phyloP scores from a whole-genome alignment of 2,888 invertebrate species.

The Tenthredo scrophulariae region DNA sequence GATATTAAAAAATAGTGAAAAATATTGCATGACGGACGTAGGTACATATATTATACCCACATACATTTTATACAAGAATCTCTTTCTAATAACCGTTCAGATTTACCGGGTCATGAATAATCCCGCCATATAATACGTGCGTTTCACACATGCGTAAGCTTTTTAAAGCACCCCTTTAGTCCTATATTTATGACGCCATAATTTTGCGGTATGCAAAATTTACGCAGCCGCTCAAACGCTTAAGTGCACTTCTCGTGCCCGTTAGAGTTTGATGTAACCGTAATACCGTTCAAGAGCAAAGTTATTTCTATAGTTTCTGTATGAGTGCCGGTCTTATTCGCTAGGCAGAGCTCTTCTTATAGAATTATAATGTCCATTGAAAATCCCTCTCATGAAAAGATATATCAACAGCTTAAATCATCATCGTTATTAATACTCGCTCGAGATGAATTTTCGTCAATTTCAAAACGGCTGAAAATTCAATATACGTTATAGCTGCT shows the following conservation, averaged over 20 bases:
- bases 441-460: not conserved
- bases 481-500: not conserved
- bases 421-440: not conserved
- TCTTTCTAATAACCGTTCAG: not conserved
- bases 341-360: not conserved
- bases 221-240: slow-evolving; percentile 33
- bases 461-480: not conserved
- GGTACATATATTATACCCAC: not conserved
- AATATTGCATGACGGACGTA: not conserved
- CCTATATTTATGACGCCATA: slow-evolving; percentile 37
- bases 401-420: not conserved
- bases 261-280: slow-evolving; percentile 25
- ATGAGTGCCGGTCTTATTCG: not conserved
- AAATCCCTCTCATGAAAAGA: not conserved
- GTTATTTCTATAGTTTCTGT: slow-evolving; percentile 11
- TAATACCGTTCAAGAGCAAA: slow-evolving; percentile 19
- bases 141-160: slow-evolving; percentile 27
- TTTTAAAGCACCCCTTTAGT: slow-evolving; percentile 14
- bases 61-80: not conserved
- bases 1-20: not conserved
- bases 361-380: not conserved
- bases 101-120: slow-evolving; percentile 36
- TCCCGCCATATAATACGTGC: not conserved
- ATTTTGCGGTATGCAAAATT: slow-evolving; percentile 44
- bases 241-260: slow-evolving; percentile 35